Evolutionary conservation across 2,797 vertebrate genomes (phyloP), one percentile per base, ranked within the genome.

Genomic region (Fistularia tabacaria): DNA sequence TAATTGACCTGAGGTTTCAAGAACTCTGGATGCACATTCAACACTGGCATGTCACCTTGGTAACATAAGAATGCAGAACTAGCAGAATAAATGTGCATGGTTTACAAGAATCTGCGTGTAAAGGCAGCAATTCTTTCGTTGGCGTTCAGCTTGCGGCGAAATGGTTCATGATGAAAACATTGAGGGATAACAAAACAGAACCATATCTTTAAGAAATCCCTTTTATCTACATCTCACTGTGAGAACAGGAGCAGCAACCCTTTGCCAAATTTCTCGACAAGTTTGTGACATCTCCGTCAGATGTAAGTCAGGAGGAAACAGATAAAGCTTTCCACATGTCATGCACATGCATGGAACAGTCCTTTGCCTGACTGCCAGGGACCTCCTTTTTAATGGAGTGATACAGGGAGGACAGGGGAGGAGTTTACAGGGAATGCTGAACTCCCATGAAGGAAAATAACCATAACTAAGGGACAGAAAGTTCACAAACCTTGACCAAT

Each of bases 371-470:
- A 46, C 64, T 73, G 72, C 77, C 71, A 25, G 25, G 5, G 25
- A 25, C 25, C 25, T 25, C 25, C 5, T 25, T 61, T 57, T 69
- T 69, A 59, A 77, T 72, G 59, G 62, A 74, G 65, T 73, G 62
- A 69, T 80, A 67, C 73, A 49, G 9, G 56, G 64, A 76, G 52
- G 13, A 68, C 11, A 38, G 14, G 57, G 65, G 55, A 10, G 59
- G 64, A 51, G 62, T 62, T 54, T 51, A 67, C 37, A 25, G 44
- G 58, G 40, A 63, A 70, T 62, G 36, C 49, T 61, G 54, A 79
- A 74, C 75, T 77, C 63, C 72, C 74, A 81, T 74, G 73, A 82
- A 64, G 69, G 73, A 82, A 84, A 86, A 76, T 36, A 77, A 71
- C 57, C 57, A 36, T 73, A 76, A 67, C 74, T 66, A 50, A 49